phyloP scores from a whole-genome alignment of 1,140 invertebrate species.

The Globodera rostochiensis region DNA sequence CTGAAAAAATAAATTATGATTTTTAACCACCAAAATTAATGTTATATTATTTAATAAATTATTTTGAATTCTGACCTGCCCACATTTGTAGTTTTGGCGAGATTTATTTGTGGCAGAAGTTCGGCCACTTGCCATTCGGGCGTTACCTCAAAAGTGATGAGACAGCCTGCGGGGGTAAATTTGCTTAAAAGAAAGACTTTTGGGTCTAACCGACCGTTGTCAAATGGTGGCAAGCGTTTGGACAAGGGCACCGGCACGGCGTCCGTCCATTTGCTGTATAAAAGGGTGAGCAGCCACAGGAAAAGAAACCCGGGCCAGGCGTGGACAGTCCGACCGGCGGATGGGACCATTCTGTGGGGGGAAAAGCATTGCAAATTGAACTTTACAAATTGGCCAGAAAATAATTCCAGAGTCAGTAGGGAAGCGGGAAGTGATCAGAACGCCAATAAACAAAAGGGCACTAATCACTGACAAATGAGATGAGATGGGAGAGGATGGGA shows the following conservation, averaged over 20 bases:
- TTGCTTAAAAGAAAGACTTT: not conserved
- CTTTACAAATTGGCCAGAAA: not conserved
- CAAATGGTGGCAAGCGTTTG: constrained; percentile 7
- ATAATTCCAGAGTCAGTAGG: too few relatives aligned
- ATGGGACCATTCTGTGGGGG: not conserved
- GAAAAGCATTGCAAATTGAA: not conserved
- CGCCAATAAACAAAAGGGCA: not conserved
- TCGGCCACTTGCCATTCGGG: constrained; percentile 15
- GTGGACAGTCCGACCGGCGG: not conserved
- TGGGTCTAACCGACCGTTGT: not conserved
- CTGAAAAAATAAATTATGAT: constrained; percentile 3
- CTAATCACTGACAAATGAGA: not conserved
- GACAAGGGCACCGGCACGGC: constrained; percentile 12
- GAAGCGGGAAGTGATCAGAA: not conserved
- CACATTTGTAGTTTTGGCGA: constrained; percentile 19
- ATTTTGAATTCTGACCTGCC: not conserved
- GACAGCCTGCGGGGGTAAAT: not conserved
- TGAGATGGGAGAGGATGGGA: too few relatives aligned
- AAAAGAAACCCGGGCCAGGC: not conserved
- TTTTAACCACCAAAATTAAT: too few relatives aligned
- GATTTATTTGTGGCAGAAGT: constrained; percentile 13
- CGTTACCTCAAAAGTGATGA: constrained; percentile 21
- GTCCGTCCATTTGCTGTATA: not conserved
- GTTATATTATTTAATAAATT: not conserved
- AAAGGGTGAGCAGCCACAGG: constrained; percentile 5